Evolutionary conservation across 2,113 vertebrate genomes (phyloP).

Genomic region (Jacana jacana): DNA sequence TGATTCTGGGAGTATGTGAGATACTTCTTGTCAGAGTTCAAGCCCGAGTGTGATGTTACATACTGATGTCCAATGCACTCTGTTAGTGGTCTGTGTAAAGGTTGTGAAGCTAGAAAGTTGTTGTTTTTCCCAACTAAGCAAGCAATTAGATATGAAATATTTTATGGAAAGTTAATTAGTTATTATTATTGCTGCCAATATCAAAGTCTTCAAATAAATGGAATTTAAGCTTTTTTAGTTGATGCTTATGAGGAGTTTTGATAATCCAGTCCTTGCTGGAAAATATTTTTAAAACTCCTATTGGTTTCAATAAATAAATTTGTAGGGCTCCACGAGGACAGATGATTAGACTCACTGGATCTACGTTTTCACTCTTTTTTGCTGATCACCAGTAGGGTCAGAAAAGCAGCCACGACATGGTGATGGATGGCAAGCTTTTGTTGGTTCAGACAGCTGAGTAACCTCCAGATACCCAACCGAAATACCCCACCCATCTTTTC

Average conservation of each 20-base stretch:
- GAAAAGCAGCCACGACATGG: neutral
- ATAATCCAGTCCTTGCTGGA: neutral
- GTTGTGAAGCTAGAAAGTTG: neutral
- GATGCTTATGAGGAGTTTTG: neutral
- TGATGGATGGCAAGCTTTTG: rapidly evolving
- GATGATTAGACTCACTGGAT: neutral
- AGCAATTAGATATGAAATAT: neutral
- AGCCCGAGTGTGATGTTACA: neutral
- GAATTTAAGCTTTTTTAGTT: neutral
- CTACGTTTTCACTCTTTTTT: neutral
- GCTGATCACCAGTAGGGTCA: neutral
- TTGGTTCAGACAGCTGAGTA: neutral
- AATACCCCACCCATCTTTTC: neutral
- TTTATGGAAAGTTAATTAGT: neutral
- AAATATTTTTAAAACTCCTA: neutral
- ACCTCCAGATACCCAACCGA: neutral
- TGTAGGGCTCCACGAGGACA: neutral
- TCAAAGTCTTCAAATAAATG: neutral
- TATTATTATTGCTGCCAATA: neutral
- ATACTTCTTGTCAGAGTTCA: neutral
- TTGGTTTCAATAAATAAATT: neutral
- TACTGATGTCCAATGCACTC: neutral
- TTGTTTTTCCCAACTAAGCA: neutral
- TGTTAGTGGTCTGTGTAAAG: neutral
- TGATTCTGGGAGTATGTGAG: neutral